These are phyloP conservation scores for Myodes glareolus DNA, from an alignment of 2,113 vertebrate species.

Conservation along the genomic window DNA sequence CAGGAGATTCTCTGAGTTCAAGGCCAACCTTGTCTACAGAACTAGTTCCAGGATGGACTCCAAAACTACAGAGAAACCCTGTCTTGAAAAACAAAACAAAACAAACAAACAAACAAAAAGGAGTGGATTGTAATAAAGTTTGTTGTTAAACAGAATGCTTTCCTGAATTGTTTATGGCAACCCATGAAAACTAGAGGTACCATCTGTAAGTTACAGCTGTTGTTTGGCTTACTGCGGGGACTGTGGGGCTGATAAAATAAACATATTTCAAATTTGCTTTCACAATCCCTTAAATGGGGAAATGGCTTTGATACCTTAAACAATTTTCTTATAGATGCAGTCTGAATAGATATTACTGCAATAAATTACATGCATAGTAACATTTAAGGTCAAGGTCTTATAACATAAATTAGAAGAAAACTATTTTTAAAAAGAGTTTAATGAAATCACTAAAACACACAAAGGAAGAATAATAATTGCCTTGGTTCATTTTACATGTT, in stretches of 20 bases:
- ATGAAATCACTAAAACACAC: conserved; percentile 7
- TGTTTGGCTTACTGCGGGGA: conserved; percentile 80
- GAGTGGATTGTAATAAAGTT: conserved; percentile 66
- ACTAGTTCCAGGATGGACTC: too few species aligned
- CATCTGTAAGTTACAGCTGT: conserved; percentile 83
- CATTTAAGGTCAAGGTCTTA: conserved; percentile 34
- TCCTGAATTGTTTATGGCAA: conserved; percentile 88
- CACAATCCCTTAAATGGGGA: conserved; percentile 70
- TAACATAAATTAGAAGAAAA: not conserved
- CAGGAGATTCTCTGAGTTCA: too few species aligned
- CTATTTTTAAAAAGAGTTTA: not conserved
- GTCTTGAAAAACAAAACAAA: too few species aligned
- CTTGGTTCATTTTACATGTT: not conserved
- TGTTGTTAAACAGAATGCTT: conserved; percentile 80
- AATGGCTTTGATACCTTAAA: conserved; percentile 80
- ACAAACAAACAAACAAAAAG: too few species aligned
- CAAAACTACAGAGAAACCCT: too few species aligned
- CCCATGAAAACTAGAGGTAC: conserved; percentile 87
- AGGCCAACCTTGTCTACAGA: too few species aligned
- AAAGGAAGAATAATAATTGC: not conserved
- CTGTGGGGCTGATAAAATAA: conserved; percentile 80
- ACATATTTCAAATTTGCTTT: conserved; percentile 83
- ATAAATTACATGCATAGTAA: conserved; percentile 42
- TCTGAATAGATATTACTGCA: not conserved
- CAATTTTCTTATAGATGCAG: conserved; percentile 77